Conservation (phyloP, 2,113 vertebrate genomes). For the Sinocyclocheilus anophthalmus region DNA sequence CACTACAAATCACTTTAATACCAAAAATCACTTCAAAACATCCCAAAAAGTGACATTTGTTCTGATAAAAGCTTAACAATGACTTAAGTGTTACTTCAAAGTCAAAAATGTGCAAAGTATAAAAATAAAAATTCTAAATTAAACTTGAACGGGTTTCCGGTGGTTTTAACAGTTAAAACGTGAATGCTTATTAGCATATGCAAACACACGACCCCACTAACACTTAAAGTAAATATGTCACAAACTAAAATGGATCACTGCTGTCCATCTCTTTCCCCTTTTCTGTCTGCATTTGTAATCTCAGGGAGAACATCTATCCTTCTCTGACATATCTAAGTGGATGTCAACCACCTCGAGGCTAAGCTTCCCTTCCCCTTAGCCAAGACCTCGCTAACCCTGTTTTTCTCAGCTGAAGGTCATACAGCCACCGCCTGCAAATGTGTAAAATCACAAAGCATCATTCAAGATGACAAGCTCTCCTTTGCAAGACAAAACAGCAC, state of each 20-base stretch:
- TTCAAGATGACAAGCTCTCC: not conserved
- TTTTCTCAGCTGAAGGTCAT: slow-evolving; percentile 6
- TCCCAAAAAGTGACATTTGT: no score
- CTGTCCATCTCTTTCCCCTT: not conserved
- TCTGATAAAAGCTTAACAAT: no score
- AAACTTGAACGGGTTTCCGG: no score
- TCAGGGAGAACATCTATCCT: not conserved
- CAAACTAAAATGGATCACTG: not conserved
- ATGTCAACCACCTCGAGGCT: not conserved
- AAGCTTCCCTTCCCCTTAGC: not conserved
- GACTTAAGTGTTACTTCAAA: not conserved
- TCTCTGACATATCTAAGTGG: not conserved
- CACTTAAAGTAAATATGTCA: no score
- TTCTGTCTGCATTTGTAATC: not conserved
- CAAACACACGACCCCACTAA: not conserved
- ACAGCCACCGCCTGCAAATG: not conserved
- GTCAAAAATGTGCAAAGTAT: not conserved
- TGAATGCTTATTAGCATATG: not conserved
- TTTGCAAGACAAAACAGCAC: not conserved
- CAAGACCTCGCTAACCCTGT: not conserved
- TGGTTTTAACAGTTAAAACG: not conserved
- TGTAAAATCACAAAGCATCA: not conserved
- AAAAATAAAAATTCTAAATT: not conserved
- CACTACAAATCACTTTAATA: no score
- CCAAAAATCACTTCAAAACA: no score